These are phyloP conservation scores for Pegoplata infirma DNA, from an alignment of 2,888 invertebrate species.

Conservation along the genomic window DNA sequence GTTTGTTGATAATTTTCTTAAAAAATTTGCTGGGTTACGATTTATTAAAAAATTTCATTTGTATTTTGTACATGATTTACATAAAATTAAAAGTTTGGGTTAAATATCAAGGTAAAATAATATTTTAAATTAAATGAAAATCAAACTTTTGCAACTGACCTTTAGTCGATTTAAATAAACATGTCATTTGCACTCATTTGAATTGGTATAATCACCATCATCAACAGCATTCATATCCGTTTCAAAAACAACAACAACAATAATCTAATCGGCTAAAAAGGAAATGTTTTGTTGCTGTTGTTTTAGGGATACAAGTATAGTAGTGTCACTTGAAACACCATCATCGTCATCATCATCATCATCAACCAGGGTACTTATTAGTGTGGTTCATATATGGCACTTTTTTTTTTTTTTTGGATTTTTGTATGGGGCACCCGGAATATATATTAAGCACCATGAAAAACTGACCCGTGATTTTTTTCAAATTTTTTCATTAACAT, in stretches of 20 bases:
- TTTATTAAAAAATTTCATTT: not conserved
- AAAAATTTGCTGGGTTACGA: too few relatives aligned
- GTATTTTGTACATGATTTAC: conserved; percentile 17
- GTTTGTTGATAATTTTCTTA: too few relatives aligned
- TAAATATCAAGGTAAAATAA: not conserved
- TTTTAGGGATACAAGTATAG: conserved; percentile 20
- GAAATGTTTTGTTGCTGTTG: conserved; percentile 34
- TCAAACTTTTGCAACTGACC: conserved; percentile 7
- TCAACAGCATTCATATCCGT: not conserved
- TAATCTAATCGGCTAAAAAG: conserved; percentile 27
- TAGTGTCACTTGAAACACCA: conserved; percentile 44
- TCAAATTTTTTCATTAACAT: too few relatives aligned
- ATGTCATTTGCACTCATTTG: conserved; percentile 48
- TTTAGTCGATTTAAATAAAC: conserved; percentile 23
- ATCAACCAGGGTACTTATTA: too few relatives aligned
- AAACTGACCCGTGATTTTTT: too few relatives aligned
- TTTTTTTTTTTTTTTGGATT: too few relatives aligned
- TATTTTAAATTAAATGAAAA: not conserved
- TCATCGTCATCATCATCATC: conserved; percentile 40
- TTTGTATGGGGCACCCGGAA: too few relatives aligned
- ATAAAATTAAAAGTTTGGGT: not conserved
- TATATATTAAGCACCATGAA: too few relatives aligned
- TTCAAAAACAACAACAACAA: not conserved
- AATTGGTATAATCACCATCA: conserved; percentile 6
- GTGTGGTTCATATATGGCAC: too few relatives aligned